phyloP scores from a whole-genome alignment of 2,888 invertebrate genomes.

The Nomada hirtipes region DNA sequence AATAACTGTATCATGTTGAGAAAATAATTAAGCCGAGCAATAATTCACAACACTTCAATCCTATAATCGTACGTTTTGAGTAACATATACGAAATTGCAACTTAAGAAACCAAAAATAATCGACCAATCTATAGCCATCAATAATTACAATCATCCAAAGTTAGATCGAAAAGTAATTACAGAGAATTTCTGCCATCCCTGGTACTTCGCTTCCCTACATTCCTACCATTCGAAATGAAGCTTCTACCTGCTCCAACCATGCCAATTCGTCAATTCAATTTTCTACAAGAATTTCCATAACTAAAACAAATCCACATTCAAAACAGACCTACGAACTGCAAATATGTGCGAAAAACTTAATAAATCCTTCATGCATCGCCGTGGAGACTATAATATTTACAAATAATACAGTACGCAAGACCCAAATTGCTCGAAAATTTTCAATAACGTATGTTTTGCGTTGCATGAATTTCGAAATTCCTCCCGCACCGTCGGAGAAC shows the following conservation, averaged over 20 bases:
- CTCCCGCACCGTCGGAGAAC: neutral
- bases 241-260: neutral
- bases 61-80: too few species aligned
- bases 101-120: neutral
- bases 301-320: neutral
- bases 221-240: neutral
- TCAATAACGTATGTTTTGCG: too few species aligned
- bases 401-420: too few species aligned
- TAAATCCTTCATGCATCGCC: neutral
- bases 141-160: neutral
- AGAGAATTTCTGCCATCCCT: neutral
- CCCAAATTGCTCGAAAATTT: too few species aligned
- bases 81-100: too few species aligned
- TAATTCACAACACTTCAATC: too few species aligned
- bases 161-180: neutral
- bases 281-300: neutral
- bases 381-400: neutral
- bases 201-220: neutral
- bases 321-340: neutral
- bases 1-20: too few species aligned
- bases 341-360: neutral
- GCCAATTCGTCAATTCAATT: neutral
- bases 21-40: neutral
- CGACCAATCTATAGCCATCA: neutral
- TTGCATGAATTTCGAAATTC: neutral